Evolutionary conservation across 2,888 invertebrate genomes (phyloP).

Genomic region (Leptothorax acervorum): DNA sequence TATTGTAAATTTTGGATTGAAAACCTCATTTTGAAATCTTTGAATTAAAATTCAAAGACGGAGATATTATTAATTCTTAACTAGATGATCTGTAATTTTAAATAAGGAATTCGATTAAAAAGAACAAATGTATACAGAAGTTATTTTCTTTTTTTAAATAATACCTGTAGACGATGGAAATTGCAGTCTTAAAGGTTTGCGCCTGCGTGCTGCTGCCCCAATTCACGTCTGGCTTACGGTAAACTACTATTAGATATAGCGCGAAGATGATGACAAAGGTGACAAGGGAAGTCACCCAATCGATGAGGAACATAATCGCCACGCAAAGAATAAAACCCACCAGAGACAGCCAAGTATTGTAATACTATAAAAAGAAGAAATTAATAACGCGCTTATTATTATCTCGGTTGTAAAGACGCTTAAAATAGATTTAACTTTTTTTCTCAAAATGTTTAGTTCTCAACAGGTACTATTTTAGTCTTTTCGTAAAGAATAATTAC

Average conservation of each 20-base stretch:
- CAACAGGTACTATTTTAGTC: not conserved
- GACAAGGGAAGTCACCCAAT: slow-evolving; percentile 96
- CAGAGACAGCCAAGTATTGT: slow-evolving; percentile 96
- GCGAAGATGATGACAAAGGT: slow-evolving; percentile 95
- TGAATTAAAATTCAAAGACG: not conserved
- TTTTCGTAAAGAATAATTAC: slow-evolving; percentile 1
- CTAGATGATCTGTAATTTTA: not conserved
- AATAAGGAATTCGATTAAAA: not conserved
- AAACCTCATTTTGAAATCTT: not conserved
- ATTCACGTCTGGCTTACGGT: slow-evolving; percentile 98
- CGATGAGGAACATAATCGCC: slow-evolving; percentile 97
- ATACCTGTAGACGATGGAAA: slow-evolving; percentile 91
- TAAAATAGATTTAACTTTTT: not conserved
- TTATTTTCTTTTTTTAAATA: not conserved
- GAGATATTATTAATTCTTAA: not conserved
- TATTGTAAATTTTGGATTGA: not conserved
- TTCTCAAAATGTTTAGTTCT: not conserved
- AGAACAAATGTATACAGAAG: not conserved
- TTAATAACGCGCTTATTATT: not conserved
- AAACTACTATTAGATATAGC: slow-evolving; percentile 96
- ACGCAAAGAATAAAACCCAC: slow-evolving; percentile 94
- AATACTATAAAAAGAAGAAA: slow-evolving; percentile 89
- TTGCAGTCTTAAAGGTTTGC: slow-evolving; percentile 96
- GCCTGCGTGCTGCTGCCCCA: slow-evolving; percentile 99
- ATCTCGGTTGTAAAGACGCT: not conserved